A percentile compares a stretch with the other conserved stretches of the same genome.
Conservation (phyloP, 2,113 vertebrate species). For the Amblyornis subalaris region DNA sequence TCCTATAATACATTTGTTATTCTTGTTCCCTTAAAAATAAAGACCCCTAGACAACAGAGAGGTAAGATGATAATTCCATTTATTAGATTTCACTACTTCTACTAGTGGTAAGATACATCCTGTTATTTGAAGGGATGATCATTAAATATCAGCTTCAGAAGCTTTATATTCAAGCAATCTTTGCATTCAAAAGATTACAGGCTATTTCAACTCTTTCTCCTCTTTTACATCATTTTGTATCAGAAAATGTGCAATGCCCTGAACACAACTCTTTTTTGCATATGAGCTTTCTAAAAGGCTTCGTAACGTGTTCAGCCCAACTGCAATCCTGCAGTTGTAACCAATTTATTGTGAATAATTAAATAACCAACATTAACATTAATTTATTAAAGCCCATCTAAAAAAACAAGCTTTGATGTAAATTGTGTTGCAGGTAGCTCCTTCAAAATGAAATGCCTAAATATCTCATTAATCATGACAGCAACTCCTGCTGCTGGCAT, state of each 20-base stretch:
- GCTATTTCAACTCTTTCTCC: not conserved
- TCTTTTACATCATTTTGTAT: not conserved
- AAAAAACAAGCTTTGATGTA: not conserved
- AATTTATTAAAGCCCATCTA: constrained; percentile 42
- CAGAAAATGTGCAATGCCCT: not conserved
- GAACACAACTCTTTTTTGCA: not conserved
- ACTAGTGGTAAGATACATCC: not conserved
- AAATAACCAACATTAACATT: constrained; percentile 41
- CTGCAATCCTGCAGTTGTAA: not conserved
- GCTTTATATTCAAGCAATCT: not conserved
- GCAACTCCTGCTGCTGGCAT: constrained; percentile 16
- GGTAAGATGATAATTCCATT: not conserved
- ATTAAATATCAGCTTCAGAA: not conserved
- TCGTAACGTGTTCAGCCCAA: not conserved
- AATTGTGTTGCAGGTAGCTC: constrained; percentile 45
- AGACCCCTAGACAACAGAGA: not conserved
- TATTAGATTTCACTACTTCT: not conserved
- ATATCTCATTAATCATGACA: constrained; percentile 48
- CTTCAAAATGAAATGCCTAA: constrained; percentile 15
- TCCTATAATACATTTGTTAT: not conserved
- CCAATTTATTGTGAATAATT: constrained; percentile 31
- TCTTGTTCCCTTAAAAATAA: not conserved
- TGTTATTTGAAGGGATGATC: not conserved
- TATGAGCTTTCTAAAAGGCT: not conserved
- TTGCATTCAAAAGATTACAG: not conserved